phyloP scores from a whole-genome alignment of 1,140 invertebrate species.

The Phortica variegata region DNA sequence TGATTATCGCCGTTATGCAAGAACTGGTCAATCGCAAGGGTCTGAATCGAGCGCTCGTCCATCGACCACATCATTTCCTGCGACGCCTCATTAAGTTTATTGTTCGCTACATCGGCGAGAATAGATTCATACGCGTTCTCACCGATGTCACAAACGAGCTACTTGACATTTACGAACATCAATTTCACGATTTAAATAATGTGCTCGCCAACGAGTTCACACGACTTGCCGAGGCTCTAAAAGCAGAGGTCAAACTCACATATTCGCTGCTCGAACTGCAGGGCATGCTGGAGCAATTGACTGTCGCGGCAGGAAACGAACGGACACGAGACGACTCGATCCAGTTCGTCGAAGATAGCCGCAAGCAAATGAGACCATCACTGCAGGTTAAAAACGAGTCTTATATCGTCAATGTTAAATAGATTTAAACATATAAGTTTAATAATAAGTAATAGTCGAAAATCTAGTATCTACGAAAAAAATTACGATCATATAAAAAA shows the following conservation, averaged over 20 bases:
- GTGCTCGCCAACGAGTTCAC: conserved; percentile 59
- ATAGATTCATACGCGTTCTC: conserved; percentile 71
- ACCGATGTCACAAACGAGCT: conserved; percentile 73
- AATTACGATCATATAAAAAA: no score
- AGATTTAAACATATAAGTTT: no score
- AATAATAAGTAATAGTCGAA: no score
- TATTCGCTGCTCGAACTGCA: conserved; percentile 65
- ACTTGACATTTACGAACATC: conserved; percentile 71
- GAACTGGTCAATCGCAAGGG: conserved; percentile 79
- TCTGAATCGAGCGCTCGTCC: conserved; percentile 69
- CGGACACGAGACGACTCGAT: conserved; percentile 16
- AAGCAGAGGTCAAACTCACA: conserved; percentile 68
- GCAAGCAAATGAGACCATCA: conserved; percentile 14
- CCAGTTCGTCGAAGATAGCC: conserved; percentile 8
- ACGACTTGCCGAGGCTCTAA: conserved; percentile 63
- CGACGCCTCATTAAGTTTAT: conserved; percentile 73
- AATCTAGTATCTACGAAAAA: no score
- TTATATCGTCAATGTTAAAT: no score
- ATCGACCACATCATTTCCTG: conserved; percentile 68
- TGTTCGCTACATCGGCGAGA: conserved; percentile 72
- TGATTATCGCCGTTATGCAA: conserved; percentile 77
- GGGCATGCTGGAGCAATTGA: conserved; percentile 70
- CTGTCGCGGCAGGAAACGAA: conserved; percentile 60
- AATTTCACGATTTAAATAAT: conserved; percentile 57
- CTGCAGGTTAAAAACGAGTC: no score